Evolutionary conservation across 2,797 vertebrate species (phyloP), one percentile per base, ranked within the genome.

Genomic region (Percopsis omiscomaycus): DNA sequence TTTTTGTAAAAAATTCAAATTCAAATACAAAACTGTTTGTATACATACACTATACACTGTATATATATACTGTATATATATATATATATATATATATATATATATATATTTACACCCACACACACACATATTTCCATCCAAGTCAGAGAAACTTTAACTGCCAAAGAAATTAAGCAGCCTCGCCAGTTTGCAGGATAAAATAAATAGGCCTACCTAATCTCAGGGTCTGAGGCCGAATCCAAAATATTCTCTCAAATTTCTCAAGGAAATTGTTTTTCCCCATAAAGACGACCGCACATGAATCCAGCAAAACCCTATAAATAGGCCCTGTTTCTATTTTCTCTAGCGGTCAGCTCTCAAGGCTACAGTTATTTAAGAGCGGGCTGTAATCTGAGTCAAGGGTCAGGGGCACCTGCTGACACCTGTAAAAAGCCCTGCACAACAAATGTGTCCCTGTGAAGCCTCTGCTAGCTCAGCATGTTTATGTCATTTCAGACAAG

Each of bases 391-490:
- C 32, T 1, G 77, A 63, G 77, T 74, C 30, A 79, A 74, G 77
- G 74, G 61, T 69, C 66, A 46, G 62, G 54, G 64, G 54, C 62
- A 66, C 71, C 75, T 78, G 71, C 81, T 83, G 64, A 82, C 79
- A 86, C 78, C 78, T 83, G 69, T 62, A 14, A 15, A 55, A 37
- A 69, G 59, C 61, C 69, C 47, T 42, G 8, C 58, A 47, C 61
- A 75, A 73, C 79, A 87, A 83, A 84, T 84, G 82, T 71, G 55
- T 42, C 47, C 54, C 55, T 46, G 61, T 59, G 22, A 22, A 52
- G 10, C 15, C 2, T 12, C 49, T 13, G 13, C 69, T 46, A 58
- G 55, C 65, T 71, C 59, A 0, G 60, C 61, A 16, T 60, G 60
- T 78, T 74, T 73, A 45, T 64, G 66, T 69, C 58, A 61, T 28